Conservation (phyloP, 2,797 vertebrate genomes). For the Esox masquinongy region DNA sequence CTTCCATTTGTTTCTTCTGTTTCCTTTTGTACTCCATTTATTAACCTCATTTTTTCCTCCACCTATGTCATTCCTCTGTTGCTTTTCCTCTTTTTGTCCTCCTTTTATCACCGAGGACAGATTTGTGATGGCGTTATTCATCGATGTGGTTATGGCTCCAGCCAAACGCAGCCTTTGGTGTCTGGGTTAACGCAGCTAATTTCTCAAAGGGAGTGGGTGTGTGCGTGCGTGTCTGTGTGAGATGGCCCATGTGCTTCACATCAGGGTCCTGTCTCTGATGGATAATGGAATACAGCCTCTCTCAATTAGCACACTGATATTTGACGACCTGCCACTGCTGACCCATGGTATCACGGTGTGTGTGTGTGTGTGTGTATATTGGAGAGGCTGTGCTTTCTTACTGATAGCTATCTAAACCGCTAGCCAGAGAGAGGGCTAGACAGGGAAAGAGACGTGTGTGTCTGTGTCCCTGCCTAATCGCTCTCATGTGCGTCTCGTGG, state of each 20-base stretch:
- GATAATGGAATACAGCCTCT: slow-evolving; percentile 56
- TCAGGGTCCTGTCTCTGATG: slow-evolving; percentile 34
- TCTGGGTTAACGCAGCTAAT: slow-evolving; percentile 51
- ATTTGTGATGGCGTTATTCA: background rate
- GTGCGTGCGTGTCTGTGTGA: slow-evolving; percentile 41
- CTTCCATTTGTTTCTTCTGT: background rate
- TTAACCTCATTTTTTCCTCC: background rate
- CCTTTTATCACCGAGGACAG: background rate
- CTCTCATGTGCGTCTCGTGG: background rate
- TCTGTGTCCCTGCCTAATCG: background rate
- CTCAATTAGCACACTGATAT: slow-evolving; percentile 52
- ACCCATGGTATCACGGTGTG: background rate
- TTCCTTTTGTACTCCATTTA: background rate
- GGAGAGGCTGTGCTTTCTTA: background rate
- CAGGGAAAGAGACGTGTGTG: background rate
- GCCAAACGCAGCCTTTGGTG: slow-evolving; percentile 24
- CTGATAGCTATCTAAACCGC: background rate
- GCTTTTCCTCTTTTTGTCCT: background rate
- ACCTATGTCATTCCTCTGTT: background rate
- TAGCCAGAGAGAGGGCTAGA: background rate
- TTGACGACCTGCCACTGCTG: slow-evolving; percentile 25
- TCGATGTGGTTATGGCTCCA: background rate
- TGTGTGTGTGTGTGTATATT: slow-evolving; percentile 11
- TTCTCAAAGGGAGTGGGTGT: slow-evolving; percentile 44
- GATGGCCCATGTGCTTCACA: slow-evolving; percentile 13